Base-by-base conservation (phyloP, 2,888 invertebrate species). In the Hyalella azteca region DNA sequence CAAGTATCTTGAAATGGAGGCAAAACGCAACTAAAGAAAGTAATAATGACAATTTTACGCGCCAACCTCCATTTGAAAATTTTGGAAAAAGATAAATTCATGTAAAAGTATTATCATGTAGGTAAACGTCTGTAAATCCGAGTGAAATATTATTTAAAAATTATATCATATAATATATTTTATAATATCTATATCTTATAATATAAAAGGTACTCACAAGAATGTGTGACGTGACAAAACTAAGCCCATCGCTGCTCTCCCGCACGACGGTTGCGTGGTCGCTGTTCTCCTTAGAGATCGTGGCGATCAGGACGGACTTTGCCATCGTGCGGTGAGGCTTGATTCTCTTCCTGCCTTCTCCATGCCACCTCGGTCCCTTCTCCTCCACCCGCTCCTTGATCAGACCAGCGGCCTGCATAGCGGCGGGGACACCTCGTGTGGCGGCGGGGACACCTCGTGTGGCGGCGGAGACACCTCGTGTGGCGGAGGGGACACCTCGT, bases 401-500 rank as follows among this genome's bases (percentile, higher is more conserved):
- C 32, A 83, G 45, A 7, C 83, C 83, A 7, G 83, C 83, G 7
- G 83, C 83, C 80, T 83, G 83, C 83, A 83, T 83, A 22, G 59
- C 73, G 76, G 2, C 11, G 15, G 15, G 60, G n/a, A 26, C n/a
- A n/a, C n/a, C n/a, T n/a, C n/a, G n/a, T n/a, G n/a, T n/a, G n/a
- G n/a, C n/a, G n/a, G n/a, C n/a, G n/a, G n/a, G n/a, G n/a, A n/a
- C n/a, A n/a, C n/a, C n/a, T n/a, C n/a, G n/a, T n/a, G n/a, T n/a
- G n/a, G n/a, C n/a, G n/a, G n/a, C n/a, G n/a, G n/a, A n/a, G n/a
- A n/a, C n/a, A n/a, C n/a, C n/a, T n/a, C n/a, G n/a, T n/a, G n/a
- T n/a, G n/a, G n/a, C n/a, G n/a, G n/a, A n/a, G n/a, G n/a, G n/a
- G n/a, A n/a, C n/a, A n/a, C n/a, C n/a, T n/a, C n/a, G n/a, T n/a